Conservation (phyloP, 2,113 vertebrate species). For the Anser brachyrhynchus region DNA sequence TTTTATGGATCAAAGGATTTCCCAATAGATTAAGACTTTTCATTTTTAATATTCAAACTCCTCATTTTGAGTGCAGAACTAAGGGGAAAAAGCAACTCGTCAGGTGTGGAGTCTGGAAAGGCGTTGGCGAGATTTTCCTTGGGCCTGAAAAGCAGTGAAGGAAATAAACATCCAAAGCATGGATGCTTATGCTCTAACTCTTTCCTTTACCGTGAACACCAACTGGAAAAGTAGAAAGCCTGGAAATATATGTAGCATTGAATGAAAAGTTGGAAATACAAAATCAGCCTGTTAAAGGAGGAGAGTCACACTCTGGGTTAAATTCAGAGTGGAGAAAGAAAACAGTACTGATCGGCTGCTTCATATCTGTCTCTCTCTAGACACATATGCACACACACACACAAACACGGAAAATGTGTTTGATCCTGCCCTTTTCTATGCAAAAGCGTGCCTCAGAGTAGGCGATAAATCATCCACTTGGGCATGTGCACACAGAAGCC, state of each 20-base stretch:
- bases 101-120: neutral
- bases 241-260: neutral
- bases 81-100: neutral
- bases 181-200: neutral
- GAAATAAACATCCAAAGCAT: neutral
- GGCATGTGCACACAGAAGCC: constrained; percentile 40
- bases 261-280: neutral
- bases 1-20: constrained; percentile 76
- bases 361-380: neutral
- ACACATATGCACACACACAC: neutral
- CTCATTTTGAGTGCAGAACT: neutral
- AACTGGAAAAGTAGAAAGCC: neutral
- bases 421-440: neutral
- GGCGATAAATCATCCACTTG: constrained; percentile 22
- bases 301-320: neutral
- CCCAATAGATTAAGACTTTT: constrained; percentile 52
- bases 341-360: neutral
- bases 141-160: neutral
- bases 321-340: neutral
- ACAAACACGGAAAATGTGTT: neutral
- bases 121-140: neutral
- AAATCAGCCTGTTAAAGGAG: neutral
- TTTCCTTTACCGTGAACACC: neutral
- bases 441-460: neutral
- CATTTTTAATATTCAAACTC: constrained; percentile 54